Conservation (phyloP, 2,888 invertebrate species). For the Nebria salina region DNA sequence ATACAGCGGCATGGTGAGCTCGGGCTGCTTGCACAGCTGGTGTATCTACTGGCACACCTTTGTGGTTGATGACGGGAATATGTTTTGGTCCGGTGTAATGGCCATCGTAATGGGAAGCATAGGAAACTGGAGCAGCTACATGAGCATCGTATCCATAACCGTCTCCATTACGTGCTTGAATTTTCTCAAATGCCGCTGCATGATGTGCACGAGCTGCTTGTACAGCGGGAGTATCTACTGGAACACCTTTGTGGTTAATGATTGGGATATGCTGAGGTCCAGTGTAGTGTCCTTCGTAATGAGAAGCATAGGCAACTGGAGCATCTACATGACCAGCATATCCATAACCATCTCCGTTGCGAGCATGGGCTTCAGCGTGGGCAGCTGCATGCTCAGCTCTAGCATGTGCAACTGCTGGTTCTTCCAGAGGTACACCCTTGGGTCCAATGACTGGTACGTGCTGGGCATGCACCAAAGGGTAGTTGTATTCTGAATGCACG, state of each 20-base stretch:
- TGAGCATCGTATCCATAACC: constrained; percentile 54
- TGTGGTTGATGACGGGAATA: constrained; percentile 48
- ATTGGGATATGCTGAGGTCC: constrained; percentile 37
- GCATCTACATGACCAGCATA: constrained; percentile 27
- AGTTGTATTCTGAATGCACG: background rate
- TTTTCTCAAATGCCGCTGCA: constrained; percentile 62
- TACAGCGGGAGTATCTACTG: constrained; percentile 66
- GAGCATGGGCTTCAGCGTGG: constrained; percentile 11
- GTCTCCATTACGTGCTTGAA: background rate
- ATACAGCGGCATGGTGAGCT: constrained; percentile 64
- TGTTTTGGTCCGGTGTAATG: constrained; percentile 50
- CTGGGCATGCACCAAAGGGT: constrained; percentile 51
- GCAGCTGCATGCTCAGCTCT: constrained; percentile 49
- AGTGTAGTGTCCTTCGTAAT: constrained; percentile 46
- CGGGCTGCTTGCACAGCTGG: constrained; percentile 66
- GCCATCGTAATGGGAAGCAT: constrained; percentile 47
- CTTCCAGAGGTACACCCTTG: constrained; percentile 68
- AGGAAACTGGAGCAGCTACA: constrained; percentile 48
- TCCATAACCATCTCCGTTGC: constrained; percentile 27
- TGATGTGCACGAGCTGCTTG: constrained; percentile 65
- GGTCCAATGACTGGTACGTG: constrained; percentile 62
- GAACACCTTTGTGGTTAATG: constrained; percentile 61
- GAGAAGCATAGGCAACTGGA: constrained; percentile 27
- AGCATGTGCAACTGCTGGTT: constrained; percentile 70
- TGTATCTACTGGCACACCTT: constrained; percentile 62